A percentile compares a stretch with the other conserved stretches of the same genome.
Conservation (phyloP, 2,888 invertebrate species). For the Tillus elongatus region DNA sequence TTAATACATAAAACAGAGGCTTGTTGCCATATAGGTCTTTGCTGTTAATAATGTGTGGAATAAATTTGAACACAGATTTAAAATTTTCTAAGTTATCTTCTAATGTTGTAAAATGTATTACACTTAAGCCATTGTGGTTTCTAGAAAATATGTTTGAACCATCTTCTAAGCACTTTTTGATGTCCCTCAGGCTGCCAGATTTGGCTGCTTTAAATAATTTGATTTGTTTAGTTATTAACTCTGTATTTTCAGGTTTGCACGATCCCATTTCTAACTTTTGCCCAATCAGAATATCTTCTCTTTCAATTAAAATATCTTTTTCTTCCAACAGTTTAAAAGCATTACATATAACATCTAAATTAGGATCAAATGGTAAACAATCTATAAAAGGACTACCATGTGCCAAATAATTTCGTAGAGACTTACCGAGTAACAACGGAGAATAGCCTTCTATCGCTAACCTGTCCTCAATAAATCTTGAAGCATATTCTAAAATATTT, state of each 20-base stretch:
- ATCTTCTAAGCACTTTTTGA: background rate
- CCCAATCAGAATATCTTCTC: background rate
- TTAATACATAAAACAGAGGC: no score
- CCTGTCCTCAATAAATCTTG: background rate
- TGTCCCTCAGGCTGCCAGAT: background rate
- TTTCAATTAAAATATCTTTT: background rate
- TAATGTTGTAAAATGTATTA: background rate
- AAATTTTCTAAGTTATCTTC: background rate
- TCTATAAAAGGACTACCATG: background rate
- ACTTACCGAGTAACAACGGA: background rate
- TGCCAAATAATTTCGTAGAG: slow-evolving; percentile 1
- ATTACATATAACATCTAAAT: background rate
- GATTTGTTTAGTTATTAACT: background rate
- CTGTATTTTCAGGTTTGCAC: background rate
- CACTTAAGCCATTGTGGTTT: no score
- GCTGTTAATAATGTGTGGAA: no score
- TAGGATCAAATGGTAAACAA: background rate
- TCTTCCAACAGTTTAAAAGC: background rate
- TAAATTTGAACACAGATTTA: no score
- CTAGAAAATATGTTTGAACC: no score
- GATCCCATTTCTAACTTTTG: background rate
- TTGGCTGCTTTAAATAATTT: background rate
- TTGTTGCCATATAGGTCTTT: no score
- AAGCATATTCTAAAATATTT: background rate
- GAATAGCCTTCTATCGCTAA: background rate